Base-by-base conservation (phyloP, 2,797 vertebrate species). In the Urocyon cinereoargenteus region DNA sequence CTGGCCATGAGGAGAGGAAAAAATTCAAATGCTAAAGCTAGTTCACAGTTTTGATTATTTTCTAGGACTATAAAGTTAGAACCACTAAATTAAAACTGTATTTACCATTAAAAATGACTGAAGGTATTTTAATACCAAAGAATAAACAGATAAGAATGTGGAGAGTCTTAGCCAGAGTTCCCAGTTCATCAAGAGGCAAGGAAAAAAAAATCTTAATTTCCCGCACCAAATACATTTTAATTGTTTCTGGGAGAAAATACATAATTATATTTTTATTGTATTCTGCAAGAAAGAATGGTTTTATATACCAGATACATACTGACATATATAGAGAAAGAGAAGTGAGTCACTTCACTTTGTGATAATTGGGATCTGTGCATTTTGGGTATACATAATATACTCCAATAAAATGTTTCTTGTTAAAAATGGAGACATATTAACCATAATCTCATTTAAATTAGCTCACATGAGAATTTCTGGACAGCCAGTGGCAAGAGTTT, bases 401-500 rank as follows among this genome's bases (percentile, higher is more conserved):
- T 6, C 34, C 15, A 82, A 70, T 64, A 86, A 86, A 91, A 55
- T 93, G 6, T 3, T 95, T 94, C 3, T 95, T 88, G 64, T 81
- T 89, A 89, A 61, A 79, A 95, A 31, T 62, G 13, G 14, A 93
- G 81, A 88, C n/a, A 57, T 19, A 2, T 84, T 81, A 92, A 81
- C 51, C 64, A 77, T 22, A 5, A 51, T 87, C 93, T 88, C 16
- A 91, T 84, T 21, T 94, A 88, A 91, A 78, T 94, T 18, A 57
- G 5, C 24, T 92, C 55, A 51, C 21, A 79, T 91, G 73, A 79
- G 53, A 70, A 75, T 91, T 81, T 24, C 31, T 82, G 16, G 10
- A 61, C 3, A 82, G 24, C 49, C 34, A 26, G 16, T 86, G 36
- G 49, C 93, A 96, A 88, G 4, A 49, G 18, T 70, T 28, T 95